phyloP scores from a whole-genome alignment of 2,888 invertebrate species.

The Amiota communis region DNA sequence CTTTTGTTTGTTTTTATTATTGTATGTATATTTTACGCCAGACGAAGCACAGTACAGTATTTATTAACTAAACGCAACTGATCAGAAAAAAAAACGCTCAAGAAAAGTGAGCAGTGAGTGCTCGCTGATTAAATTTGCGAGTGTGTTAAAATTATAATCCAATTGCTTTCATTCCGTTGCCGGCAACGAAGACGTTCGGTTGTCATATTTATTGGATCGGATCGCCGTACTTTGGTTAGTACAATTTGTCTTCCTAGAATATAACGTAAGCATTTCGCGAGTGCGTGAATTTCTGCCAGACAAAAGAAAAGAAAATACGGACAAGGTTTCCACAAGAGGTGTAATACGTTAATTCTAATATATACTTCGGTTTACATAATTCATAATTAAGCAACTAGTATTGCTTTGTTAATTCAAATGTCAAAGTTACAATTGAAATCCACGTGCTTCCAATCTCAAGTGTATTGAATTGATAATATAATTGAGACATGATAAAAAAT shows the following conservation, averaged over 20 bases:
- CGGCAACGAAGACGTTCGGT: conserved; percentile 61
- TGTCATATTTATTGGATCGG: conserved; percentile 43
- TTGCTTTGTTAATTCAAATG: neutral
- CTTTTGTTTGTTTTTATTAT: too few species aligned
- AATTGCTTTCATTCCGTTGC: conserved; percentile 61
- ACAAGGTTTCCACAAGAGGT: neutral
- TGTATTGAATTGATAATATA: neutral
- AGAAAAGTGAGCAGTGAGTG: too few species aligned
- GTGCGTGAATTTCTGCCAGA: neutral
- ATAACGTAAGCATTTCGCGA: neutral
- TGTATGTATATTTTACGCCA: too few species aligned
- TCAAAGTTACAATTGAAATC: neutral
- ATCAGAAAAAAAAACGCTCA: too few species aligned
- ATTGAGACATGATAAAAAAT: neutral
- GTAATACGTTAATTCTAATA: neutral
- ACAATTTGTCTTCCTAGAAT: neutral
- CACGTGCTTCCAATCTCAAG: neutral
- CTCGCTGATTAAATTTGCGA: conserved; percentile 41
- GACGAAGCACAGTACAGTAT: too few species aligned
- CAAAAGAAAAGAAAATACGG: neutral
- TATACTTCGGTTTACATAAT: conserved; percentile 10
- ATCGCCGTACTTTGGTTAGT: conserved; percentile 1
- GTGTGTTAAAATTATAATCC: conserved; percentile 60
- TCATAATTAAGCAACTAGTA: neutral
- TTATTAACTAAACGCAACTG: too few species aligned